Evolutionary conservation across 2,888 invertebrate species (phyloP).

Genomic region (Melinaea marsaeus): DNA sequence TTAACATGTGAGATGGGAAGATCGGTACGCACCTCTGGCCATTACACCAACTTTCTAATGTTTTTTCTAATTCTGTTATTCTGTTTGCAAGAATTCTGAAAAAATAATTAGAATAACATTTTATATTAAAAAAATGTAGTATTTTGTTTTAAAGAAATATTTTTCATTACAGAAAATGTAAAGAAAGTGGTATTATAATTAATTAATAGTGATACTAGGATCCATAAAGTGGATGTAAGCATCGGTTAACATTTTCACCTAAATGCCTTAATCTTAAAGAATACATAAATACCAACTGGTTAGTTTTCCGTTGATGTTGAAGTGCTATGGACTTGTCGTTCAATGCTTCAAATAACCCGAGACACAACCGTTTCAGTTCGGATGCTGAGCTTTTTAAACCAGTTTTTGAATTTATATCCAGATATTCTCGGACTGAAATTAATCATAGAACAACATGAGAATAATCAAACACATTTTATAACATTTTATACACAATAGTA

Average conservation of each 20-base stretch:
- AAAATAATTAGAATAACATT: constrained; percentile 22
- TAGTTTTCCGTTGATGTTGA: constrained; percentile 91
- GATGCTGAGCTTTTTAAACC: constrained; percentile 76
- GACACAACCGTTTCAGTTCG: constrained; percentile 86
- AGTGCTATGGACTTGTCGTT: constrained; percentile 91
- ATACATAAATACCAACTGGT: constrained; percentile 78
- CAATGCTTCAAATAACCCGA: constrained; percentile 88
- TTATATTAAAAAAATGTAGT: not conserved
- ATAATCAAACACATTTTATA: constrained; percentile 9
- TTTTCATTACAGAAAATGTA: too few relatives aligned
- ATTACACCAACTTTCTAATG: constrained; percentile 81
- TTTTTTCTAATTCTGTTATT: constrained; percentile 89
- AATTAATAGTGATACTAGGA: too few relatives aligned
- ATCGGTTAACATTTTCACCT: too few relatives aligned
- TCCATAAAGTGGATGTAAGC: too few relatives aligned
- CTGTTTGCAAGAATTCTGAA: constrained; percentile 87
- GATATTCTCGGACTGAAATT: constrained; percentile 83
- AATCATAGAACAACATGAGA: constrained; percentile 12
- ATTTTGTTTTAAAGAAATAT: too few relatives aligned
- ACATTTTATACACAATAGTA: constrained; percentile 42
- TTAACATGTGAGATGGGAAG: constrained; percentile 82
- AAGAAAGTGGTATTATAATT: too few relatives aligned
- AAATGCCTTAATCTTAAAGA: too few relatives aligned
- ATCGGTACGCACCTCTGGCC: constrained; percentile 70
- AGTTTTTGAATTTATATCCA: constrained; percentile 79